Evolutionary conservation across 2,113 vertebrate species (phyloP).

Genomic region (Rafetus swinhoei): DNA sequence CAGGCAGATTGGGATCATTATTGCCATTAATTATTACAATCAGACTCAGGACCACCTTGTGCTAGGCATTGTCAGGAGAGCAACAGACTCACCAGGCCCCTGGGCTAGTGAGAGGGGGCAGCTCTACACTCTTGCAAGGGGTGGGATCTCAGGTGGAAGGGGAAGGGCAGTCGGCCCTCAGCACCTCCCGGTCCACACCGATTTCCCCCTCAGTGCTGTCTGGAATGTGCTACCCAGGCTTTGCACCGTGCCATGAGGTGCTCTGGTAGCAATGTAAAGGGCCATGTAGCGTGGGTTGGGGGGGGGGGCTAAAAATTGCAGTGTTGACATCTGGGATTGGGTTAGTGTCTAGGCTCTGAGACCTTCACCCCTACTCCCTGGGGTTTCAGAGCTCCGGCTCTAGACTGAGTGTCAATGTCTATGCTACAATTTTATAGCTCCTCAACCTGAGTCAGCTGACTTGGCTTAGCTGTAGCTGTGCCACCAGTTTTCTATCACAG

Average conservation of each 20-base stretch:
- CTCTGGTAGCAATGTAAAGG: background rate
- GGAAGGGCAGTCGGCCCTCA: too few species aligned
- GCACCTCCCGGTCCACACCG: too few species aligned
- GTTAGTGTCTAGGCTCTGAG: background rate
- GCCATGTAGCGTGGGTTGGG: background rate
- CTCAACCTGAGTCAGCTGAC: background rate
- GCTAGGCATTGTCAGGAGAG: fast-evolving
- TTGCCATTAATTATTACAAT: background rate
- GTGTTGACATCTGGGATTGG: background rate
- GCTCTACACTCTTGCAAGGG: too few species aligned
- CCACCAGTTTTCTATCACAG: background rate
- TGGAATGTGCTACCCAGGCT: too few species aligned
- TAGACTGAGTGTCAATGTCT: background rate
- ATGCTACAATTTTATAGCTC: background rate
- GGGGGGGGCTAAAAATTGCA: background rate
- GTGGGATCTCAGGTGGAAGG: too few species aligned
- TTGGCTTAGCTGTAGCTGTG: background rate
- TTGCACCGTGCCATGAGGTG: too few species aligned
- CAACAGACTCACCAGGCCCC: too few species aligned
- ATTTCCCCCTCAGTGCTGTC: too few species aligned
- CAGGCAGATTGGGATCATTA: fast-evolving
- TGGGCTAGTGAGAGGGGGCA: too few species aligned
- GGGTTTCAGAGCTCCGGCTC: background rate
- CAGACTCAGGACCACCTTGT: background rate
- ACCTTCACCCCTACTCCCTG: fast-evolving